phyloP scores from a whole-genome alignment of 2,888 invertebrate genomes.

The Griposia aprilina region DNA sequence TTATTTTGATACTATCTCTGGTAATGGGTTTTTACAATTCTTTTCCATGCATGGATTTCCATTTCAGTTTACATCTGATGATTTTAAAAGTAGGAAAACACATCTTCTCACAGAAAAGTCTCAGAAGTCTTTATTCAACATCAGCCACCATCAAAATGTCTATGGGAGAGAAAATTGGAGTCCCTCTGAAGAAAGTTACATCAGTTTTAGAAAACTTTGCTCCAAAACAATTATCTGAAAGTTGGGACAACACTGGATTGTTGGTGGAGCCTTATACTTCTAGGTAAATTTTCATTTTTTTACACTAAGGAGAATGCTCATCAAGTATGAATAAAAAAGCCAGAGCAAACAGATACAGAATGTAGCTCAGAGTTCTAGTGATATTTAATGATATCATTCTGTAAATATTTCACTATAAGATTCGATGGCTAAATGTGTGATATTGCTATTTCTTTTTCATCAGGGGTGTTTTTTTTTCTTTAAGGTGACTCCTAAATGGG shows the following conservation, averaged over 20 bases:
- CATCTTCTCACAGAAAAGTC: slow-evolving; percentile 67
- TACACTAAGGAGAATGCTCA: not conserved
- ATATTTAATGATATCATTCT: no score
- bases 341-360: no score
- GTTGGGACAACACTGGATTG: slow-evolving; percentile 99
- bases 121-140: slow-evolving; percentile 71
- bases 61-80: slow-evolving; percentile 81
- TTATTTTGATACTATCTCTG: not conserved
- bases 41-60: slow-evolving; percentile 67
- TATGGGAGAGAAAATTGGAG: slow-evolving; percentile 80
- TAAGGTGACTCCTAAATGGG: no score
- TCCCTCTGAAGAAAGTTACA: slow-evolving; percentile 89
- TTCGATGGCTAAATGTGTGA: no score
- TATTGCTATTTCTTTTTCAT: no score
- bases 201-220: slow-evolving; percentile 93
- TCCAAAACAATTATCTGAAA: slow-evolving; percentile 93
- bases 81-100: slow-evolving; percentile 77
- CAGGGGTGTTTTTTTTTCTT: no score
- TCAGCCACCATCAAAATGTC: slow-evolving; percentile 75
- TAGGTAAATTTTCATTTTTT: slow-evolving; percentile 76
- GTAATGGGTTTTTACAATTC: not conserved
- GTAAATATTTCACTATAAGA: no score
- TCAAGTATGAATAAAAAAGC: no score
- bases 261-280: slow-evolving; percentile 94
- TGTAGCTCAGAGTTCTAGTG: no score